phyloP scores from a whole-genome alignment of 2,113 vertebrate genomes.

The Pavo muticus region DNA sequence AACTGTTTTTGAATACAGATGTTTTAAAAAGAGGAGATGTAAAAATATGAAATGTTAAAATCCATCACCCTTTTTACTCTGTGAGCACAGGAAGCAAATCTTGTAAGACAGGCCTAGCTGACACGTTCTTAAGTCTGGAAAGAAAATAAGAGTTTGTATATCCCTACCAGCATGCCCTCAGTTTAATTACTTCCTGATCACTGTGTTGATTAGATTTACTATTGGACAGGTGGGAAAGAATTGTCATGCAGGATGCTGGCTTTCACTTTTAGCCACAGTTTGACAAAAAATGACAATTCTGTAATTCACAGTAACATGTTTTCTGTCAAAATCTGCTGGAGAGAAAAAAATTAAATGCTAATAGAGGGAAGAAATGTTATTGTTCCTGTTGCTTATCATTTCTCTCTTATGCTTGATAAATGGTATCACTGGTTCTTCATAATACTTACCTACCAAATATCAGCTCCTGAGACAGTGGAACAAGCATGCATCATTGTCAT shows the following conservation, averaged over 20 bases:
- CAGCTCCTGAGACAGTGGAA: not conserved
- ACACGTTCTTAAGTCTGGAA: constrained; percentile 51
- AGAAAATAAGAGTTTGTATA: constrained; percentile 62
- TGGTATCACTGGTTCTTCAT: not conserved
- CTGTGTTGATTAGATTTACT: constrained; percentile 53
- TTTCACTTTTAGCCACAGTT: not conserved
- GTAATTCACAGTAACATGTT: not conserved
- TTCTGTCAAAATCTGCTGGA: constrained; percentile 1
- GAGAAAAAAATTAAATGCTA: constrained; percentile 12
- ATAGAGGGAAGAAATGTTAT: not conserved
- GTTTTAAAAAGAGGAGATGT: not conserved
- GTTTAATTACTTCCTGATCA: constrained; percentile 60
- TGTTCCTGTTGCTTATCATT: not conserved
- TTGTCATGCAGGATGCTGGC: not conserved
- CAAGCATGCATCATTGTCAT: accelerated
- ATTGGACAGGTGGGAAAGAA: constrained; percentile 8
- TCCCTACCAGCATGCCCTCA: constrained; percentile 38
- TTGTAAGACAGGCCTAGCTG: constrained; percentile 51
- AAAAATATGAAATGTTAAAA: not conserved
- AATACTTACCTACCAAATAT: not conserved
- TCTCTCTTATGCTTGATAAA: not conserved
- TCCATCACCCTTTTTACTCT: constrained; percentile 1
- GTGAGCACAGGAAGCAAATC: constrained; percentile 58
- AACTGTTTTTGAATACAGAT: not conserved
- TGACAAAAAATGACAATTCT: not conserved